These are phyloP conservation scores for Lucifuga dentata DNA, from an alignment of 2,113 vertebrate genomes.

Conservation along the genomic window DNA sequence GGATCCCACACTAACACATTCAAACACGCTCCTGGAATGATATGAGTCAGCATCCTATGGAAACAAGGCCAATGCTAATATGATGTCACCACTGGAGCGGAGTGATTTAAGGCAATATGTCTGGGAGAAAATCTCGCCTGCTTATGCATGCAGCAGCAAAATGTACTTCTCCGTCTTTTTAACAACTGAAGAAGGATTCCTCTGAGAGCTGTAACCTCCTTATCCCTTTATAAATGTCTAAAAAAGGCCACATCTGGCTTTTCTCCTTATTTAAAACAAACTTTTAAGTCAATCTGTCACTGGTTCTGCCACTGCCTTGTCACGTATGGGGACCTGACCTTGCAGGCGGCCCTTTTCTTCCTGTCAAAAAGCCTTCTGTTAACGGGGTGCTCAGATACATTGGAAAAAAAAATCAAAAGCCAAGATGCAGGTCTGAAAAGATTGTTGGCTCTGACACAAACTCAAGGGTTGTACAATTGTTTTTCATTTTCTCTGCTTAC, in stretches of 20 bases:
- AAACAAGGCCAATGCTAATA: constrained; percentile 66
- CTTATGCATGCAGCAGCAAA: constrained; percentile 59
- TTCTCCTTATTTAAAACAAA: constrained; percentile 67
- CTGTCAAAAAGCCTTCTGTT: constrained; percentile 67
- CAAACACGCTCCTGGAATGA: too few species aligned
- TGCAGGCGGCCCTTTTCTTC: constrained; percentile 38
- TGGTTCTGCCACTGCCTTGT: constrained; percentile 60
- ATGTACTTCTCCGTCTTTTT: constrained; percentile 30
- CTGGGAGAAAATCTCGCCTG: constrained; percentile 50
- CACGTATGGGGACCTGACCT: constrained; percentile 53
- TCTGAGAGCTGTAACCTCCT: constrained; percentile 39
- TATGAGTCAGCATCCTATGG: constrained; percentile 46
- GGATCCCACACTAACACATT: constrained; percentile 38
- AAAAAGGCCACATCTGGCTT: constrained; percentile 31
- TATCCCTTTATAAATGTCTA: constrained; percentile 40
- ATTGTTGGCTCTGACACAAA: constrained; percentile 45
- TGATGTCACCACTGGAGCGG: constrained; percentile 43
- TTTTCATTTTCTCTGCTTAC: constrained; percentile 29
- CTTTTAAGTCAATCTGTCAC: constrained; percentile 58
- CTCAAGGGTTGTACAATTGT: constrained; percentile 55
- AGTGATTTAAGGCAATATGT: constrained; percentile 55
- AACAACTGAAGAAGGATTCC: constrained; percentile 38
- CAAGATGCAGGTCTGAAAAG: constrained; percentile 36
- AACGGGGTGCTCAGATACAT: constrained; percentile 31
- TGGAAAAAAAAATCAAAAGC: constrained; percentile 22